phyloP scores from a whole-genome alignment of 2,113 vertebrate species.

The Notarius lentiginosus region DNA sequence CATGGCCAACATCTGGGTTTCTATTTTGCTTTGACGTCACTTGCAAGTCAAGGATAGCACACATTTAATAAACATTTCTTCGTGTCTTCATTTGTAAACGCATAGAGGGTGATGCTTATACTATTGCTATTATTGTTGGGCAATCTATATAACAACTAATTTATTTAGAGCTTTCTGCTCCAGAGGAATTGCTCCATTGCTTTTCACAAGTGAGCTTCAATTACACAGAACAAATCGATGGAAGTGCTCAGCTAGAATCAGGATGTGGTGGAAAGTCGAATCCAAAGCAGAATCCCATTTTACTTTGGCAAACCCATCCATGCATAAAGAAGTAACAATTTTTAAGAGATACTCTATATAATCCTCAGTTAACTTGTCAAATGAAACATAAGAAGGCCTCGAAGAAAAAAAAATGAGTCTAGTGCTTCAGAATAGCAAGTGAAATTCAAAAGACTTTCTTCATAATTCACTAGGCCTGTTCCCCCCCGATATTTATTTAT shows the following conservation, averaged over 20 bases:
- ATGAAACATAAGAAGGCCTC: slow-evolving; percentile 61
- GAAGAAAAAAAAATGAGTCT: slow-evolving; percentile 61
- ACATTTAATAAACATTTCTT: not conserved
- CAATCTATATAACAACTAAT: not conserved
- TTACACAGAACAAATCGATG: not conserved
- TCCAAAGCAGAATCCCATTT: slow-evolving; percentile 10
- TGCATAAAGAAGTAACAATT: slow-evolving; percentile 51
- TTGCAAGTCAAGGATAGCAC: not conserved
- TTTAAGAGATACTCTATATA: slow-evolving; percentile 75
- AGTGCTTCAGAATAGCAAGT: slow-evolving; percentile 71
- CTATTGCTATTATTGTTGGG: not conserved
- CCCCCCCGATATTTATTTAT: slow-evolving; percentile 80
- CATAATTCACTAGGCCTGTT: slow-evolving; percentile 70
- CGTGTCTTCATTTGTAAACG: not conserved
- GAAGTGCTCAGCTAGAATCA: not conserved
- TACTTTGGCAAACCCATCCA: slow-evolving; percentile 52
- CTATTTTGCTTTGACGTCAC: no score
- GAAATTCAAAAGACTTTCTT: slow-evolving; percentile 70
- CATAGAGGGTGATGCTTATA: not conserved
- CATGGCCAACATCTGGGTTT: no score
- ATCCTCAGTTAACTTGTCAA: slow-evolving; percentile 75
- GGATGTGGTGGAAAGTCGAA: not conserved
- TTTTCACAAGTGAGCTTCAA: not conserved
- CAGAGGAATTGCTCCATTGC: not conserved
- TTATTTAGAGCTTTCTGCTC: not conserved